phyloP scores from a whole-genome alignment of 2,113 vertebrate genomes.

The Brachyhypopomus occidentalis region DNA sequence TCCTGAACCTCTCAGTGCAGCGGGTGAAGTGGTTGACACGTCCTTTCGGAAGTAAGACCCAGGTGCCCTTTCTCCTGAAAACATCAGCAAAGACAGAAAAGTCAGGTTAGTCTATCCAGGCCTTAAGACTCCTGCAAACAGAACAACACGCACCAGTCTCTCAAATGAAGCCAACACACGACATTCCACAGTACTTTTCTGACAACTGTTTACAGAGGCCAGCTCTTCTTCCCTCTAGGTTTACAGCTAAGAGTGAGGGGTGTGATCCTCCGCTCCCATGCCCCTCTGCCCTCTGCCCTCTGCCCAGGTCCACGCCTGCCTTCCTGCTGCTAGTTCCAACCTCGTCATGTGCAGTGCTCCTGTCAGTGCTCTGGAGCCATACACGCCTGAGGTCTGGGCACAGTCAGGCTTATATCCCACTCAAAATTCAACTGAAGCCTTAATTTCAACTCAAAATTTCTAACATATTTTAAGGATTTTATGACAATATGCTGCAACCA shows the following conservation, averaged over 20 bases:
- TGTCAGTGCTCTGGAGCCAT: too few relatives aligned
- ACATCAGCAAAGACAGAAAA: not conserved
- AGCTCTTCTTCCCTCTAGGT: constrained; percentile 22
- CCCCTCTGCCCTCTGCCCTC: not conserved
- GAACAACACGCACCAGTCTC: not conserved
- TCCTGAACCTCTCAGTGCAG: too few relatives aligned
- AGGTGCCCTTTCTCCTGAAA: too few relatives aligned
- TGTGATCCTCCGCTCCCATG: not conserved
- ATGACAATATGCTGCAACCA: not conserved
- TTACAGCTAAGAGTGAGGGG: constrained; percentile 29
- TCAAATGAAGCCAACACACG: not conserved
- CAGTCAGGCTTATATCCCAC: too few relatives aligned
- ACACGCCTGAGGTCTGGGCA: too few relatives aligned
- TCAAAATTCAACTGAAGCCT: not conserved
- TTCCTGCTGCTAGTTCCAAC: not conserved
- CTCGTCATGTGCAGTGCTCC: too few relatives aligned
- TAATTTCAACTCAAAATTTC: not conserved
- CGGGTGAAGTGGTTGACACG: too few relatives aligned
- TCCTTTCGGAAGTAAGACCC: too few relatives aligned
- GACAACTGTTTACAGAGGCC: constrained; percentile 44
- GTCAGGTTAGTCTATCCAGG: not conserved
- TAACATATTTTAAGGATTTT: not conserved
- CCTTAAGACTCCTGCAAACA: constrained; percentile 5
- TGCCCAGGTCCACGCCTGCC: not conserved
- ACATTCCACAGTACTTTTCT: constrained; percentile 40